Evolutionary conservation across 2,888 invertebrate species (phyloP).

Genomic region (Leptopilina syphax): DNA sequence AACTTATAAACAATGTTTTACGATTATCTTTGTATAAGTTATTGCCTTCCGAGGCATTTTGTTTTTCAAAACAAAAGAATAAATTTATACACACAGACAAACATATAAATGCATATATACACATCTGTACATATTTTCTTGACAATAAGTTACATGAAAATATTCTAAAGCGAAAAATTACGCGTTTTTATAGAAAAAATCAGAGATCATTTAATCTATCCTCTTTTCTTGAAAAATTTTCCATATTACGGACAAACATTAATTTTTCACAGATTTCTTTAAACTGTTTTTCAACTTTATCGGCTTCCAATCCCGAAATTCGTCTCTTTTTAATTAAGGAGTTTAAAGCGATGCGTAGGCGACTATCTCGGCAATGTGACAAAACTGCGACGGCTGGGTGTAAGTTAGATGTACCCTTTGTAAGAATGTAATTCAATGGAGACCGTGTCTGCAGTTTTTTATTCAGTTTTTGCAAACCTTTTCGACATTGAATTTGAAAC

Average conservation of each 20-base stretch:
- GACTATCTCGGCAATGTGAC: background rate
- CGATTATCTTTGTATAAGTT: too few relatives aligned
- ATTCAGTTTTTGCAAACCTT: too few relatives aligned
- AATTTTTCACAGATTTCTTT: background rate
- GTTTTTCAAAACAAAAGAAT: too few relatives aligned
- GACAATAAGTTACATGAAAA: too few relatives aligned
- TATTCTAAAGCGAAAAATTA: too few relatives aligned
- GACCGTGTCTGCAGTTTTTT: conserved; percentile 10
- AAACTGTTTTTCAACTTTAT: background rate
- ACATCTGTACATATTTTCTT: too few relatives aligned
- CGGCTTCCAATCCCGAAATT: background rate
- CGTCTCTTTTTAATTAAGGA: background rate
- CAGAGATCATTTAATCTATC: background rate
- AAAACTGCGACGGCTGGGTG: conserved; percentile 43
- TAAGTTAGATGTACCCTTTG: conserved; percentile 39
- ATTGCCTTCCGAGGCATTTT: too few relatives aligned
- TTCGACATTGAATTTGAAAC: too few relatives aligned
- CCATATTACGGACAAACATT: background rate
- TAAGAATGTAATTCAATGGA: conserved; percentile 40
- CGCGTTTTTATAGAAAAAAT: background rate
- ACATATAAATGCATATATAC: too few relatives aligned
- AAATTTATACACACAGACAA: too few relatives aligned
- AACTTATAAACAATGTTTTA: too few relatives aligned
- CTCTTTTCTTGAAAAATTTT: background rate
- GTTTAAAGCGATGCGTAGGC: conserved; percentile 29